Conservation (phyloP, 2,888 invertebrate genomes). For the Ligdia adustata region DNA sequence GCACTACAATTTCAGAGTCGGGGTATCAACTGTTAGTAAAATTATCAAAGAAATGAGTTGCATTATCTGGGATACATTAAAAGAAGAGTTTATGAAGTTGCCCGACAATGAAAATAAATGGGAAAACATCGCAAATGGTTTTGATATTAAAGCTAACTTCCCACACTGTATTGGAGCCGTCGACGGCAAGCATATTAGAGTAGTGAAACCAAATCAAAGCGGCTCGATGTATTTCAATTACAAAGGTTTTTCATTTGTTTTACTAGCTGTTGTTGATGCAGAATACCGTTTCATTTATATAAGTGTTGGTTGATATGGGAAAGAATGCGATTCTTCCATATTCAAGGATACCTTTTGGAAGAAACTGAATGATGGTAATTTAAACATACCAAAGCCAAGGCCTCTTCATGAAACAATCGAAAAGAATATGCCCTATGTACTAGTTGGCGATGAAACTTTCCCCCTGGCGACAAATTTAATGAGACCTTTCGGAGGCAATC, state of each 20-base stretch:
- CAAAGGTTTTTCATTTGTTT: slow-evolving; percentile 22
- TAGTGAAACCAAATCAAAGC: slow-evolving; percentile 10
- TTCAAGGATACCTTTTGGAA: slow-evolving; percentile 40
- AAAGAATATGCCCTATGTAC: slow-evolving; percentile 6
- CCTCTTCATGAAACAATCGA: slow-evolving; percentile 27
- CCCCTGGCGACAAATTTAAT: background rate
- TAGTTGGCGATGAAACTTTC: slow-evolving; percentile 2
- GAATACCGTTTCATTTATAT: slow-evolving; percentile 27
- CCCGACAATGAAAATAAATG: slow-evolving; percentile 11
- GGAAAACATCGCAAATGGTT: slow-evolving; percentile 17
- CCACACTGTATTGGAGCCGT: slow-evolving; percentile 13
- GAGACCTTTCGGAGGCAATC: slow-evolving; percentile 3
- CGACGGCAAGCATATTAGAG: slow-evolving; percentile 10
- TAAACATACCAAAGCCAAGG: slow-evolving; percentile 38
- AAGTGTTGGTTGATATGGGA: slow-evolving; percentile 42
- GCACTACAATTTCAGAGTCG: too few relatives aligned
- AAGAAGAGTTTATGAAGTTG: slow-evolving; percentile 1
- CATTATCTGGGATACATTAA: slow-evolving; percentile 5
- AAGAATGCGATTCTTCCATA: slow-evolving; percentile 35
- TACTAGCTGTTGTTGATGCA: slow-evolving; percentile 27
- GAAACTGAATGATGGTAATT: slow-evolving; percentile 34
- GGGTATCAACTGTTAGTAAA: slow-evolving; percentile 4
- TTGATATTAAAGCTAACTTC: slow-evolving; percentile 15
- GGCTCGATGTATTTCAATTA: slow-evolving; percentile 24
- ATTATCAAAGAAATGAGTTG: background rate